Evolutionary conservation across 2,888 invertebrate genomes (phyloP), one percentile per base, ranked within the genome.

Genomic region (Neria commutata): DNA sequence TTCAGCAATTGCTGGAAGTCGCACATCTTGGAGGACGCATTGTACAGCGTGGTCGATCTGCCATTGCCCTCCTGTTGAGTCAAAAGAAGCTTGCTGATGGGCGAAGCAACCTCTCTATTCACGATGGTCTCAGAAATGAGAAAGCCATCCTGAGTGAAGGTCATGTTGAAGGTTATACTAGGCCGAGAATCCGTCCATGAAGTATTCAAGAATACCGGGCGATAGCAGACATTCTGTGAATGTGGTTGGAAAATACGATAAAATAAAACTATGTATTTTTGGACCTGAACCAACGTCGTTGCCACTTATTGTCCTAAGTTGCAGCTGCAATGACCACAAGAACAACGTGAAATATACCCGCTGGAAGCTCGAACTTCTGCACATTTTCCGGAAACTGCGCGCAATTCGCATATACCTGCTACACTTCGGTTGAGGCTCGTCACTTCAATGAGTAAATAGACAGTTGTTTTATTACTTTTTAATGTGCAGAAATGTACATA

Each of bases 101-200:
- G 73, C 2, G 60, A 58, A 2, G 54, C 10, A 23, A 73, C 60
- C 19, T 63, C 60, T 48, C 67, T 61, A 11, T 68, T 66, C n/a
- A 73, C 70, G 10, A 53, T 72, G 8, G 76, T 75, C 5, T 51
- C 50, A 8, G 76, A 73, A 25, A 46, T 56, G 2, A 76, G 56
- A n/a, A 60, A 64, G 8, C 63, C 54, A 14, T 64, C 53, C 6
- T 65, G 62, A 1, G 65, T 63, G 50, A 76, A 76, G 2, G 75
- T 75, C 74, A 73, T 73, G 19, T 73, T 73, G 3, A 73, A 72
- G 1, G 50, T 17, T 19, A 76, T 70, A 1, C 64, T 56, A 0
- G 73, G 73, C 1, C 69, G 67, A 26, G 60, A 58, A 48, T 73
- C 76, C 5, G 75, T 75, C 72, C 74, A 73, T 50, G 67, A 66